Percentiles rank a stretch among this genome's conserved stretches.
Evolutionary conservation across 2,797 vertebrate species (phyloP).

Genomic region (Graptemys geographica): DNA sequence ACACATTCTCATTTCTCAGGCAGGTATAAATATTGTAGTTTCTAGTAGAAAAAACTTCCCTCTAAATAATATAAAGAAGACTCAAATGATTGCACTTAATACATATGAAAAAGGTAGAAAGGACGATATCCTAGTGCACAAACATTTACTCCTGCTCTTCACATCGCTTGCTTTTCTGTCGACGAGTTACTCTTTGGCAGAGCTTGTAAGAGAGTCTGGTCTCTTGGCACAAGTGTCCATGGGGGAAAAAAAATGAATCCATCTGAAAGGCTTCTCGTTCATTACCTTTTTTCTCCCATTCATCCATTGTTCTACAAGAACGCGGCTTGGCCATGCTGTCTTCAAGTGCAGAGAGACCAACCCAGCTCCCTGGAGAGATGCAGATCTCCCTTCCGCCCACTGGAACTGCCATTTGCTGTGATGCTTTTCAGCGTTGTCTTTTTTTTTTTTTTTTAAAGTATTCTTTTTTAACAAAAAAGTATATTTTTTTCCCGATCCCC

Average conservation of each 20-base stretch:
- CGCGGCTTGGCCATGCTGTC: constrained; percentile 61
- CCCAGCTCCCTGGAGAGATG: constrained; percentile 15
- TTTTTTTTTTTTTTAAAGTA: background rate
- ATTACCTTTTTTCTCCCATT: constrained; percentile 58
- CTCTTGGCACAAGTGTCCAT: constrained; percentile 70
- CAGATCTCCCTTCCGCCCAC: background rate
- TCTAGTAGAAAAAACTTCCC: constrained; percentile 79
- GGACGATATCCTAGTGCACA: constrained; percentile 85
- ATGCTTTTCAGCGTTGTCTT: constrained; percentile 31
- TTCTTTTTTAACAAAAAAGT: background rate
- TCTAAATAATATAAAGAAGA: constrained; percentile 82
- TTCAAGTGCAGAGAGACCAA: constrained; percentile 30
- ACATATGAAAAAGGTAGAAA: constrained; percentile 83
- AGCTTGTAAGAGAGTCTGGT: constrained; percentile 80
- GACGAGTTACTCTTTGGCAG: constrained; percentile 85
- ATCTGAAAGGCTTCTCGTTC: constrained; percentile 58
- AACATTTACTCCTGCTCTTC: constrained; percentile 77
- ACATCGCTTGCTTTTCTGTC: constrained; percentile 67
- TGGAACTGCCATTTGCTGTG: constrained; percentile 29
- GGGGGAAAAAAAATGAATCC: constrained; percentile 39
- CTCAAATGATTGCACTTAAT: constrained; percentile 90
- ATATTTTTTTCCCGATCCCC: background rate
- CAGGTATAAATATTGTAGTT: constrained; percentile 85
- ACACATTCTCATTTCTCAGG: constrained; percentile 78
- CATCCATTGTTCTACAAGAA: constrained; percentile 71